Conservation (phyloP, 2,113 vertebrate genomes). For the Engraulis encrasicolus region DNA sequence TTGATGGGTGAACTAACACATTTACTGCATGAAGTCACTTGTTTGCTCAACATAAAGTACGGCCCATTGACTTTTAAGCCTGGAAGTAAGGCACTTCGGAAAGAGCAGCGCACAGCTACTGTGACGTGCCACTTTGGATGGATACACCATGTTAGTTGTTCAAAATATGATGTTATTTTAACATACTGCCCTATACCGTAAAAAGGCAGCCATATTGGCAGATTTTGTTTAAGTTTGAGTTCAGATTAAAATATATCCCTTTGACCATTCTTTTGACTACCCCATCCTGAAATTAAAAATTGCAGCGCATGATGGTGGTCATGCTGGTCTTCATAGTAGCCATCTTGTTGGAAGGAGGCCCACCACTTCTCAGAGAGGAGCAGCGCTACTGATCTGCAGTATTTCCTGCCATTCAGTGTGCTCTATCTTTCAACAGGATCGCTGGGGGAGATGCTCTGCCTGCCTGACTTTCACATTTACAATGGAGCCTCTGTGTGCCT, state of each 20-base stretch:
- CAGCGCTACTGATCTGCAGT: neutral
- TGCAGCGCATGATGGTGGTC: too few species aligned
- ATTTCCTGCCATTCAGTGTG: neutral
- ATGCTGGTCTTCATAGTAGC: neutral
- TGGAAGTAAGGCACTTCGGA: neutral
- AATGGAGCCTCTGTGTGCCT: slow-evolving; percentile 17
- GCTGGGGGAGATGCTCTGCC: neutral
- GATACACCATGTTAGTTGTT: neutral
- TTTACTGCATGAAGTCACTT: slow-evolving; percentile 25
- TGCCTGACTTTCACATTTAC: slow-evolving; percentile 11
- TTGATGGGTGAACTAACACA: slow-evolving; percentile 20
- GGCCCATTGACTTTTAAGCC: slow-evolving; percentile 23
- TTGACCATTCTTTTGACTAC: too few species aligned
- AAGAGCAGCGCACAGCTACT: neutral
- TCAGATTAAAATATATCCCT: too few species aligned
- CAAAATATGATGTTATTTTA: neutral
- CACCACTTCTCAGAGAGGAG: neutral
- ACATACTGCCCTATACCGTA: neutral
- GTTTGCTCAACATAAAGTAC: slow-evolving; percentile 37
- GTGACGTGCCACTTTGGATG: neutral
- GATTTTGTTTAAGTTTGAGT: too few species aligned
- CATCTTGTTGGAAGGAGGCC: neutral
- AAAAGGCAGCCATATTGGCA: too few species aligned
- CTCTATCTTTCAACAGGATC: slow-evolving; percentile 2
- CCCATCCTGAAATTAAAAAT: neutral